phyloP scores from a whole-genome alignment of 2,797 vertebrate genomes.

The Vipera latastei region DNA sequence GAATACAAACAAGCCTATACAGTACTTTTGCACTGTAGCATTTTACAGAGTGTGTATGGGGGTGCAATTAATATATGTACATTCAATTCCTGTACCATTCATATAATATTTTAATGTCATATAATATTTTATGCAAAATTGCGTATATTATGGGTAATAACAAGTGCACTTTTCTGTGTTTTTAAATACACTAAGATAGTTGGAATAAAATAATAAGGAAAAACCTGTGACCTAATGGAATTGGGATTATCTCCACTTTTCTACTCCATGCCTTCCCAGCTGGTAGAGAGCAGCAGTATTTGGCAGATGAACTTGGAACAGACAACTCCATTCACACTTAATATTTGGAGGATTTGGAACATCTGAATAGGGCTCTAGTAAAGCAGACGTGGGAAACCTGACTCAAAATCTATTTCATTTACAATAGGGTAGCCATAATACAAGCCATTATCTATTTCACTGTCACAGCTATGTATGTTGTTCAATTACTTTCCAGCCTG shows the following conservation, averaged over 20 bases:
- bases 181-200: not conserved
- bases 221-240: not conserved
- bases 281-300: not conserved
- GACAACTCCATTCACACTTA: not conserved
- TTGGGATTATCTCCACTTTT: not conserved
- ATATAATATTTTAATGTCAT: not conserved
- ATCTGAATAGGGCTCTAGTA: not conserved
- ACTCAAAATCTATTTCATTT: not conserved
- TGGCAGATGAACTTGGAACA: not conserved
- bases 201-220: not conserved
- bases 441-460: not conserved
- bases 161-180: not conserved
- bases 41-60: not conserved
- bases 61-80: not conserved
- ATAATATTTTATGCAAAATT: not conserved
- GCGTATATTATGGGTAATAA: not conserved
- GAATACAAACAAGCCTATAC: not conserved
- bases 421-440: not conserved
- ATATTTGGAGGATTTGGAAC: not conserved
- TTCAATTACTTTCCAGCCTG: not conserved
- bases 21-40: not conserved
- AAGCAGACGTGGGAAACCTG: not conserved
- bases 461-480: not conserved
- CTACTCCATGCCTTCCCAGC: not conserved
- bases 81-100: not conserved